Conservation (phyloP, 2,113 vertebrate genomes). For the Ptychochromis oligacanthus region DNA sequence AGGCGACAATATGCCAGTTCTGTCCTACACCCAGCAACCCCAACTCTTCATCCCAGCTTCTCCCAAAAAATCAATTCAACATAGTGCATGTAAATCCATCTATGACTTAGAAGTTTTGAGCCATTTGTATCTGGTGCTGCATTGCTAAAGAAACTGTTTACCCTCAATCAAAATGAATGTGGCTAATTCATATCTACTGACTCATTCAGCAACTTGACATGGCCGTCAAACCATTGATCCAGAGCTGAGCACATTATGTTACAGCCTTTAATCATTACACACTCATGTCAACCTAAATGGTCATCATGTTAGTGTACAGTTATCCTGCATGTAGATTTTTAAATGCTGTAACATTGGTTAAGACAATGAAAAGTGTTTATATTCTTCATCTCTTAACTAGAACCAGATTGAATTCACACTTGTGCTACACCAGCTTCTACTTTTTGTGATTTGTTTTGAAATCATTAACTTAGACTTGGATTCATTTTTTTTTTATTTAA, state of each 20-base stretch:
- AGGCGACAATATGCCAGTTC: constrained; percentile 57
- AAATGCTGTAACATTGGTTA: not conserved
- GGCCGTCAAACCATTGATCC: constrained; percentile 13
- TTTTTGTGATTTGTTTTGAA: not conserved
- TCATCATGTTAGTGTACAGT: constrained; percentile 6
- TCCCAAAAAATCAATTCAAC: constrained; percentile 5
- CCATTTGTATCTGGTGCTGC: not conserved
- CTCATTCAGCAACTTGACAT: constrained; percentile 6
- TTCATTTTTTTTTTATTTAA: not conserved
- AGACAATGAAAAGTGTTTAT: not conserved
- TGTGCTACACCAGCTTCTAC: not conserved
- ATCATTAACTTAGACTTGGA: not conserved
- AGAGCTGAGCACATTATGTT: constrained; percentile 14
- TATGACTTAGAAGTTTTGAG: not conserved
- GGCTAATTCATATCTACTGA: constrained; percentile 8
- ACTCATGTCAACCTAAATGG: not conserved
- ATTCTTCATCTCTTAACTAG: not conserved
- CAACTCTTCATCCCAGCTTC: not conserved
- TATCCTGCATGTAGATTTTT: not conserved
- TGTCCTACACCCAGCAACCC: constrained; percentile 42
- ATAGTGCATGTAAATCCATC: not conserved
- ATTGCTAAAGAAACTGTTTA: not conserved
- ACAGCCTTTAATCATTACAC: constrained; percentile 1
- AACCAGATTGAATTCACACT: not conserved
- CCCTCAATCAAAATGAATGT: constrained; percentile 5